Base-by-base conservation (phyloP, 1,140 invertebrate species). In the Drosophila quadrilineata region DNA sequence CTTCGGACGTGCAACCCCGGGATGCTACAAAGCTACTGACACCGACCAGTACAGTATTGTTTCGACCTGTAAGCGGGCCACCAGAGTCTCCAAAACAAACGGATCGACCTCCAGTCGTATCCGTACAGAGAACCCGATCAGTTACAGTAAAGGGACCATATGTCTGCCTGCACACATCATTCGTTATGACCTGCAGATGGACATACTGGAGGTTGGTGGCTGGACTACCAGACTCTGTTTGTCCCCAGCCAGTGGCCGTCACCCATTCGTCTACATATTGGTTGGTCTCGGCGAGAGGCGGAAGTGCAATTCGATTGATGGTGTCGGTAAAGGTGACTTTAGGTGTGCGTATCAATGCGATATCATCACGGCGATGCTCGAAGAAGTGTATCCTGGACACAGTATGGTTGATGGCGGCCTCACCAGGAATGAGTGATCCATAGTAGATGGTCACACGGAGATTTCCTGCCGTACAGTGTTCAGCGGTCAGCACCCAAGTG, bases 381-480 rank as follows among this genome's bases (percentile, higher is more conserved):
- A 69, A 41, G 9, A 72, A 68, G 12, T 73, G 69, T 4, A 46
- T 54, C 46, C 66, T 76, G 3, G 24, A 14, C 2, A 82, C 76
- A 2, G 54, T 70, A 14, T 77, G 69, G 4, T n/a, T n/a, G n/a
- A n/a, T n/a, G 6, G 12, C 10, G 5, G 69, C 70, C 6, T 62
- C 54, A 8, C 49, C 64, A 1, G 31, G 63, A 0, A 29, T 33
- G 1, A 77, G 70, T 0, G 73, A 73, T 0, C 77, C 77, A n/a
- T 84, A 84, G 49, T 93, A 90, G 2, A 82, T 65, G 40, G 54
- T 67, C 12, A 84, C 77, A n/a, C n/a, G 0, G 54, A 62, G 4
- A 48, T 75, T 2, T 31, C 41, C 1, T 50, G 29, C 2, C 2
- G 75, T 53, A 9, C 77, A 82, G 3, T 82, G 76, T 4, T 53